These are phyloP conservation scores for Netelia fuscicornis DNA, from an alignment of 2,888 invertebrate species.

Conservation along the genomic window DNA sequence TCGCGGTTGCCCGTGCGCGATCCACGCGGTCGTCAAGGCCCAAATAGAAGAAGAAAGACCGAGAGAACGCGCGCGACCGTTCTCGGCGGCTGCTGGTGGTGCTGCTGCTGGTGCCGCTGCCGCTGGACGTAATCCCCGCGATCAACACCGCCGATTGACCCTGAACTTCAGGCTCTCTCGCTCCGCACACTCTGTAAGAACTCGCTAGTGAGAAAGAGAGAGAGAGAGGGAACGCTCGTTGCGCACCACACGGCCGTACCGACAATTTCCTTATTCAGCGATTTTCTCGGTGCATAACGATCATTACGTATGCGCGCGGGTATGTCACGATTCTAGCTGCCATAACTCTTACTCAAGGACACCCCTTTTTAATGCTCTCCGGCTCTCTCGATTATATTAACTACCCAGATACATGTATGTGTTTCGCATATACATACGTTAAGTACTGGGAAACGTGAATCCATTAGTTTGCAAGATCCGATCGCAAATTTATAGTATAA, in stretches of 20 bases:
- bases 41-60: constrained; percentile 81
- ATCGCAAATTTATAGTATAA: not conserved
- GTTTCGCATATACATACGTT: constrained; percentile 1
- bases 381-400: constrained; percentile 56
- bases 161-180: constrained; percentile 80
- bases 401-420: not conserved
- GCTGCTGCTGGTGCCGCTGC: constrained; percentile 35
- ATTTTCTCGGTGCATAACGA: constrained; percentile 78
- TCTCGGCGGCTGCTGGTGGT: constrained; percentile 33
- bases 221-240: constrained; percentile 53
- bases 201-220: constrained; percentile 41
- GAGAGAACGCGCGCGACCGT: constrained; percentile 71
- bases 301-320: constrained; percentile 77
- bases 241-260: constrained; percentile 64
- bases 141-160: constrained; percentile 79
- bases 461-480: not conserved
- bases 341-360: constrained; percentile 78
- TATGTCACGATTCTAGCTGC: constrained; percentile 69
- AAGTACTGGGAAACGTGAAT: constrained; percentile 8
- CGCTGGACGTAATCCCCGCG: constrained; percentile 76
- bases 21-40: constrained; percentile 79
- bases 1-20: constrained; percentile 61
- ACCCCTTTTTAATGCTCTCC: constrained; percentile 60
- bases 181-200: constrained; percentile 68
- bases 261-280: constrained; percentile 82